phyloP scores from a whole-genome alignment of 1,140 invertebrate genomes.

The Trachymyrmex cornetzi region DNA sequence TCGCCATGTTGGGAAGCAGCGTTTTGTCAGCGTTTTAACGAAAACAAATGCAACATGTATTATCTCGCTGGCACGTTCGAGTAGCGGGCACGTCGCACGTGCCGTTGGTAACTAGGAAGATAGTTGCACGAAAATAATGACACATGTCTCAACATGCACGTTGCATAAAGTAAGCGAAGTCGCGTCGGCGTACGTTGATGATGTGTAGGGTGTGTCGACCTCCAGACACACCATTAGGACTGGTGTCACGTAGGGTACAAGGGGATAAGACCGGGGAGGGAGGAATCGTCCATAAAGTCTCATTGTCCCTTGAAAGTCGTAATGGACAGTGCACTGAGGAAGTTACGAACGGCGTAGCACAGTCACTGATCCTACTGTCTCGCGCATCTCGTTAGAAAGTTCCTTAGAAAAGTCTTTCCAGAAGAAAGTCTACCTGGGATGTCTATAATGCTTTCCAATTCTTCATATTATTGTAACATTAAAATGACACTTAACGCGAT shows the following conservation, averaged over 20 bases:
- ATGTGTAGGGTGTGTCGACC: slow-evolving; percentile 59
- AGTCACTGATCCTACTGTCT: slow-evolving; percentile 34
- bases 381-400: slow-evolving; percentile 24
- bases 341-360: slow-evolving; percentile 43
- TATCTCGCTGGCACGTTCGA: slow-evolving; percentile 75
- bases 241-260: slow-evolving; percentile 73
- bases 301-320: slow-evolving; percentile 63
- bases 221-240: slow-evolving; percentile 74
- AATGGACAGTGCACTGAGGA: slow-evolving; percentile 44
- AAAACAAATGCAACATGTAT: slow-evolving; percentile 83
- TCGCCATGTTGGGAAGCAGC: slow-evolving; percentile 36
- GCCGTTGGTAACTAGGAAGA: slow-evolving; percentile 80
- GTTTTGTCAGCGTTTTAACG: slow-evolving; percentile 81
- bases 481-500: not conserved
- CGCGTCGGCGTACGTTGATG: slow-evolving; percentile 62
- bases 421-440: not conserved
- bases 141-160: slow-evolving; percentile 71
- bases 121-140: slow-evolving; percentile 84
- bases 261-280: slow-evolving; percentile 32
- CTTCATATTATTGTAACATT: not conserved
- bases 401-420: not conserved
- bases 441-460: not conserved
- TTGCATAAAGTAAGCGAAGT: slow-evolving; percentile 62
- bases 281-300: slow-evolving; percentile 64
- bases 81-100: slow-evolving; percentile 76